These are phyloP conservation scores for Aplochiton taeniatus DNA, from an alignment of 2,797 vertebrate genomes.

Conservation along the genomic window DNA sequence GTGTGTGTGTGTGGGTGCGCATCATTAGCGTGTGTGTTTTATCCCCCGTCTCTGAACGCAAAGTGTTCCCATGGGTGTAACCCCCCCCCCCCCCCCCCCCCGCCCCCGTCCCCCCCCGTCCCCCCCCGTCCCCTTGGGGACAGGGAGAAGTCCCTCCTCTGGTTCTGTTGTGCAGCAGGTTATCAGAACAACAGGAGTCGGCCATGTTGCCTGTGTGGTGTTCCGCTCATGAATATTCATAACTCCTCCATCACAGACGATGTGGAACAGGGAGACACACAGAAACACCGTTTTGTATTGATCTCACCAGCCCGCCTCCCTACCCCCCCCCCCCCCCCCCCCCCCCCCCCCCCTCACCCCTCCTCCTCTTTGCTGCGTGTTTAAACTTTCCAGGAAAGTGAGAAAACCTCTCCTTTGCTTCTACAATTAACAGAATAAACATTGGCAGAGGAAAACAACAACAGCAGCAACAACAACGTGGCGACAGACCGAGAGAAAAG, in stretches of 20 bases:
- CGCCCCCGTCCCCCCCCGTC: slow-evolving; percentile 43
- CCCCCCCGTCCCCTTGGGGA: slow-evolving; percentile 42
- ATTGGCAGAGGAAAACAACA: not conserved
- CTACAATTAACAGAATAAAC: slow-evolving; percentile 35
- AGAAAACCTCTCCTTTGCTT: slow-evolving; percentile 46
- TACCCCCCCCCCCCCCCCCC: slow-evolving; percentile 12
- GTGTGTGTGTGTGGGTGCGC: slow-evolving; percentile 32
- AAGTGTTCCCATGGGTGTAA: slow-evolving; percentile 64
- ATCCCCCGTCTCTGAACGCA: slow-evolving; percentile 57
- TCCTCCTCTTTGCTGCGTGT: slow-evolving; percentile 32
- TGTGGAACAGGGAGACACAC: slow-evolving; percentile 53
- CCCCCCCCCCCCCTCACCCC: slow-evolving; percentile 16
- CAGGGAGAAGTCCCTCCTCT: slow-evolving; percentile 47
- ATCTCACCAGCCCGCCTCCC: slow-evolving; percentile 33
- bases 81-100: slow-evolving; percentile 19
- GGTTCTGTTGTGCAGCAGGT: slow-evolving; percentile 65
- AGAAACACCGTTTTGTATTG: slow-evolving; percentile 24
- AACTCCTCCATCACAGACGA: slow-evolving; percentile 54
- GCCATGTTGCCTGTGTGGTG: slow-evolving; percentile 72
- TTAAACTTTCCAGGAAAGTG: slow-evolving; percentile 60
- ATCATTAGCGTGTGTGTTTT: slow-evolving; percentile 79
- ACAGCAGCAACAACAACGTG: not conserved
- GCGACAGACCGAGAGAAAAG: not conserved
- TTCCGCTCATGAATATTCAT: slow-evolving; percentile 79
- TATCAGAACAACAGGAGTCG: slow-evolving; percentile 69